Evolutionary conservation across 2,113 vertebrate species (phyloP).

Genomic region (Euleptes europaea): DNA sequence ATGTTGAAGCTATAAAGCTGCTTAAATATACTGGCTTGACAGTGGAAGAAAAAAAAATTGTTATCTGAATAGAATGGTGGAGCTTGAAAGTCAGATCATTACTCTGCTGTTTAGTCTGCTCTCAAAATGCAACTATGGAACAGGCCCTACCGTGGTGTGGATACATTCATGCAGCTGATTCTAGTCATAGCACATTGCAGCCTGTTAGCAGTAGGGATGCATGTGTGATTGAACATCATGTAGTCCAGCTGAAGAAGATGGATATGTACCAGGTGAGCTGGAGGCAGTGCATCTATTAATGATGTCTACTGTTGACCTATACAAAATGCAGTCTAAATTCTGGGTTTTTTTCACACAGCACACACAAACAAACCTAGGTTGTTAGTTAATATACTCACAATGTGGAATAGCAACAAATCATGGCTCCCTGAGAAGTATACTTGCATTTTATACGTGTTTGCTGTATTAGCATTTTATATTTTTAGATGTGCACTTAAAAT

Average conservation of each 20-base stretch:
- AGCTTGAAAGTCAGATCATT: conserved; percentile 42
- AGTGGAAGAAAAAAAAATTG: conserved; percentile 49
- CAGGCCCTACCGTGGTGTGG: not conserved
- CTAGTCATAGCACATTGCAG: not conserved
- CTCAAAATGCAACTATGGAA: accelerated
- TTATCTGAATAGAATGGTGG: conserved; percentile 43
- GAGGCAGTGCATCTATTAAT: not conserved
- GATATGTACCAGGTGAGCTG: not conserved
- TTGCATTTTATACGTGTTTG: not conserved
- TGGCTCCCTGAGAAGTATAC: not conserved
- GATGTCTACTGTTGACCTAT: not conserved
- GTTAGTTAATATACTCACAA: not conserved
- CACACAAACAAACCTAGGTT: not conserved
- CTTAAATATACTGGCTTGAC: conserved; percentile 58
- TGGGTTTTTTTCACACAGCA: not conserved
- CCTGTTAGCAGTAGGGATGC: not conserved
- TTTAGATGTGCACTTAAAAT: not conserved
- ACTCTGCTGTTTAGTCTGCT: conserved; percentile 44
- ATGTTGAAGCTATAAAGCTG: conserved; percentile 52
- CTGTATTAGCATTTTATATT: not conserved
- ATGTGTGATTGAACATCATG: not conserved
- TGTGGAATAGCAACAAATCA: not conserved
- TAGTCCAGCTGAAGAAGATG: not conserved
- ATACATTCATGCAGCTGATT: conserved; percentile 1
- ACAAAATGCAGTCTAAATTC: not conserved